These are phyloP conservation scores for Hermetia illucens DNA, from an alignment of 1,140 invertebrate genomes.

Conservation along the genomic window DNA sequence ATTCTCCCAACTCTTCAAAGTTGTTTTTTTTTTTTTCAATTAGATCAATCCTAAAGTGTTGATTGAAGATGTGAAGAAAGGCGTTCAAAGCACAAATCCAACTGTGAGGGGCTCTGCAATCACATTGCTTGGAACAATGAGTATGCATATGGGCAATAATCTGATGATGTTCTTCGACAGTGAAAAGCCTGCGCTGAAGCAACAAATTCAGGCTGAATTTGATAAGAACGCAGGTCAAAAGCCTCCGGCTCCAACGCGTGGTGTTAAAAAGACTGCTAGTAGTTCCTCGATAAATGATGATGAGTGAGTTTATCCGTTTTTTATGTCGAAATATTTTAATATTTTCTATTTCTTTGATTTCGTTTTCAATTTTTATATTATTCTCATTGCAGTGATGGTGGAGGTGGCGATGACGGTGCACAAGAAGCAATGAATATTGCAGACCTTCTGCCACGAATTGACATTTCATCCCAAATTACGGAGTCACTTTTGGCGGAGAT, in stretches of 20 bases:
- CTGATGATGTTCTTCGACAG: slow-evolving; percentile 69
- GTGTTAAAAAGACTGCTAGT: slow-evolving; percentile 19
- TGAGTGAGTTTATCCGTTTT: not conserved
- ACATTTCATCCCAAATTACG: slow-evolving; percentile 77
- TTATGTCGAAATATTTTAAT: not conserved
- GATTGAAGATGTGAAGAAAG: slow-evolving; percentile 71
- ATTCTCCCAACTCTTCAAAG: not conserved
- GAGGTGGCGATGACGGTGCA: slow-evolving; percentile 28
- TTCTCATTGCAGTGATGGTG: slow-evolving; percentile 4
- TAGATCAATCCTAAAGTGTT: slow-evolving; percentile 61
- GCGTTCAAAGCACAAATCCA: slow-evolving; percentile 68
- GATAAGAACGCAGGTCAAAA: slow-evolving; percentile 62
- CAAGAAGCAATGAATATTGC: slow-evolving; percentile 38
- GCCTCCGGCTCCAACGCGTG: slow-evolving; percentile 55
- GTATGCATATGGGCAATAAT: slow-evolving; percentile 65
- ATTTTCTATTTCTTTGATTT: too few species aligned
- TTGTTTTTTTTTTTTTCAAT: slow-evolving; percentile 19
- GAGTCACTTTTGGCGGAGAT: slow-evolving; percentile 67
- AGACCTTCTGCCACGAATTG: slow-evolving; percentile 58
- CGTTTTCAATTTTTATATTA: not conserved
- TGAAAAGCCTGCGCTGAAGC: slow-evolving; percentile 71
- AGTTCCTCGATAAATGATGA: not conserved
- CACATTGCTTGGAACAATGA: slow-evolving; percentile 41
- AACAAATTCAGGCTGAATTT: slow-evolving; percentile 77
- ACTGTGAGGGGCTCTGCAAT: slow-evolving; percentile 63